Base-by-base conservation (phyloP, 2,888 invertebrate genomes). In the Lamproptera curius region DNA sequence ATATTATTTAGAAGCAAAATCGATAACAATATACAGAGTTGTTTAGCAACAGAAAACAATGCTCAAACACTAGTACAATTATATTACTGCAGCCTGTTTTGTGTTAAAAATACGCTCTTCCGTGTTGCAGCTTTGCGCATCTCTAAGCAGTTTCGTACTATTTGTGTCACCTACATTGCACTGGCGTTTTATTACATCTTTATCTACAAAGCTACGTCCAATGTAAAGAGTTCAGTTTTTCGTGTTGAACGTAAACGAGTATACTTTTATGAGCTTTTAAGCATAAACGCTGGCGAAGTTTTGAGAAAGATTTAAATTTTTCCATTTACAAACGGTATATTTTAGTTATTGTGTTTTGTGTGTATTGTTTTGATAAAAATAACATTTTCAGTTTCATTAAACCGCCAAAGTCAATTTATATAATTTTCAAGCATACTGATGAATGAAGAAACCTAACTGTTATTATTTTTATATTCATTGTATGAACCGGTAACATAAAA, bases 151-250 rank as follows among this genome's bases (percentile, higher is more conserved):
- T 36, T 41, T 41, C 40, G 35, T 41, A 34, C 28, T 42, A 41
- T 47, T 47, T 47, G 41, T 48, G 33, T 42, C 38, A 42, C 42
- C 47, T 42, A 48, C 42, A 31, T 48, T 38, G 34, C 33, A 42
- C 34, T 23, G 33, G 20, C 34, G 33, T 23, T 33, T 48, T 42
- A 48, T 42, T 42, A 39, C 42, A 38, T 48, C 23, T 48, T 48
- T 42, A 42, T 42, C 38, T 48, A 42, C 41, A 42, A 31, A 38
- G 23, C 47, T 36, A 14, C 16, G 33, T 23, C 38, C 42, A 38
- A 16, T 34, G 9, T 37, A 31, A 33, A 42, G 13, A 33, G 16
- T 13, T 34, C 35, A 26, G 13, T 28, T 28, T 47, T 42, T 42
- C 14, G 38, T 23, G 13, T 15, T 20, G 8, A 41, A 11, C 26